Evolutionary conservation across 2,113 vertebrate genomes (phyloP).

Genomic region (Ptilorrhoa leucosticta): DNA sequence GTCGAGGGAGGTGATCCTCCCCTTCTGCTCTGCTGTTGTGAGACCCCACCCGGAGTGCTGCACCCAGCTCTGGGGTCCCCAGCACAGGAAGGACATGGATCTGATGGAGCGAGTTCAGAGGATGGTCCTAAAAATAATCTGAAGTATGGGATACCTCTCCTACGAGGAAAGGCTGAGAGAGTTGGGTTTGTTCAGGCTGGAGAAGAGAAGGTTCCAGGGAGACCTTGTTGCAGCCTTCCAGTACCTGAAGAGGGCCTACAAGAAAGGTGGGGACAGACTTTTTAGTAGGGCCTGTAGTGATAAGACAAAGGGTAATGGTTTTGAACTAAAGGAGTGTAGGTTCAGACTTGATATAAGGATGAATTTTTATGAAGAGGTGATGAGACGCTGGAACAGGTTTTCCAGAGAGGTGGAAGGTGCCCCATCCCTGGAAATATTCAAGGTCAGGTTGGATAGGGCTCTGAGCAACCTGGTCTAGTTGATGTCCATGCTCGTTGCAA

Average conservation of each 20-base stretch:
- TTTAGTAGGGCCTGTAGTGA: background rate
- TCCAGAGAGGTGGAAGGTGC: background rate
- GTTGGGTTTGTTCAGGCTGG: background rate
- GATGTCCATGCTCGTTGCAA: accelerated
- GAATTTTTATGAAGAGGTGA: background rate
- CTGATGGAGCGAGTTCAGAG: accelerated
- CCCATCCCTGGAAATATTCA: background rate
- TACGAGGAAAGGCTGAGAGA: background rate
- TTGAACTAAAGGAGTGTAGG: background rate
- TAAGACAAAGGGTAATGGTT: background rate
- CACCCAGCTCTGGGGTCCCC: background rate
- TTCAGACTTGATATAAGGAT: background rate
- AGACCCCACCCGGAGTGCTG: too few relatives aligned
- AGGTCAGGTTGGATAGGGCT: accelerated
- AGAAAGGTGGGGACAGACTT: background rate
- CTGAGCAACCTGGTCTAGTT: background rate
- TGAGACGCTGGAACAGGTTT: background rate
- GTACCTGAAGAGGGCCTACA: background rate
- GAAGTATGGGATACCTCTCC: background rate
- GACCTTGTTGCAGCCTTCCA: background rate
- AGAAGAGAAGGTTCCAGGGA: background rate
- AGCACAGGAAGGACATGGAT: background rate
- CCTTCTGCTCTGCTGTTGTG: background rate
- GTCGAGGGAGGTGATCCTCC: accelerated
- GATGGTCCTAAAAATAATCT: background rate